Evolutionary conservation across 2,797 vertebrate species (phyloP).

Genomic region (Meriones psammophilus): DNA sequence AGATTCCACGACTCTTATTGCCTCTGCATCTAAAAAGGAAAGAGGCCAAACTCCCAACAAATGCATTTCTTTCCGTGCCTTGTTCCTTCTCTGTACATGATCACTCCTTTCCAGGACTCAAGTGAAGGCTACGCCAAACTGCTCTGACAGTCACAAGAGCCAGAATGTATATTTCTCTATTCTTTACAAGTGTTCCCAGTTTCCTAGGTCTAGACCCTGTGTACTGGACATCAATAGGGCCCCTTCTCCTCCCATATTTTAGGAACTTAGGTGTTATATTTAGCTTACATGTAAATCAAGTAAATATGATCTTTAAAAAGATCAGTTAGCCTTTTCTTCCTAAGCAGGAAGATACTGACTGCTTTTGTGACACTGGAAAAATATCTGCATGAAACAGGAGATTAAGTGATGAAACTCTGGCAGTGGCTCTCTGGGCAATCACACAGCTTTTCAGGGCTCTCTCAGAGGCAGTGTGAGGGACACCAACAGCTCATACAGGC

Average conservation of each 20-base stretch:
- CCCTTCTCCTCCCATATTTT: not conserved
- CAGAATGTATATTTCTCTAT: not conserved
- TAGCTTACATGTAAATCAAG: not conserved
- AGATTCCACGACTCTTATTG: not conserved
- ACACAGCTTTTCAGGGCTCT: not conserved
- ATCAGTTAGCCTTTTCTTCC: not conserved
- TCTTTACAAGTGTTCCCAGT: not conserved
- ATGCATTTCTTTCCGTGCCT: not conserved
- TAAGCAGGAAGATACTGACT: not conserved
- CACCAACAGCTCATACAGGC: not conserved
- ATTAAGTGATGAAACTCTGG: not conserved
- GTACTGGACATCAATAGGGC: fast-evolving
- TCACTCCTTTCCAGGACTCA: not conserved
- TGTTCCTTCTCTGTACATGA: not conserved
- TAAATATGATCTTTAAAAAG: conserved; percentile 13
- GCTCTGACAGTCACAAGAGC: not conserved
- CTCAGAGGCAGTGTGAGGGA: not conserved
- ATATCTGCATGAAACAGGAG: not conserved
- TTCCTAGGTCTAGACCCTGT: not conserved
- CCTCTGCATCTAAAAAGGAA: not conserved
- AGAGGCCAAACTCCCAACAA: not conserved
- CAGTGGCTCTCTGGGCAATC: not conserved
- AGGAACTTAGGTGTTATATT: not conserved
- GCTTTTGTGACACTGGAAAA: conserved; percentile 22
- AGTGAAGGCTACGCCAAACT: not conserved